phyloP scores from a whole-genome alignment of 1,140 invertebrate genomes.

The Zaprionus ghesquierei region DNA sequence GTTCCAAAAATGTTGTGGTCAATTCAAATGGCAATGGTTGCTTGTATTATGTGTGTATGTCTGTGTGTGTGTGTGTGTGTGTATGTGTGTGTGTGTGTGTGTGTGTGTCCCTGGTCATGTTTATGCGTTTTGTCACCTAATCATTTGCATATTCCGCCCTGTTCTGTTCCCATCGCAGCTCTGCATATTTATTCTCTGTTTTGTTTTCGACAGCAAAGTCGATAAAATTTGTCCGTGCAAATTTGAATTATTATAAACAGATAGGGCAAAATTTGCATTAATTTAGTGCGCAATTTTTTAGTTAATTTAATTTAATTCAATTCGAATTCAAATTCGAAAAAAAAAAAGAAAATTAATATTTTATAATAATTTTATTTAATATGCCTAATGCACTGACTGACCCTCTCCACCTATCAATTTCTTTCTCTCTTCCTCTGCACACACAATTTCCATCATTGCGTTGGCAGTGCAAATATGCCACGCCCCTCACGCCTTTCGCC shows the following conservation, averaged over 20 bases:
- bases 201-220: constrained; percentile 7
- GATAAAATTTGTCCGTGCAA: not conserved
- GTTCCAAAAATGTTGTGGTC: constrained; percentile 64
- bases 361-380: not conserved
- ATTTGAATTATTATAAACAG: not conserved
- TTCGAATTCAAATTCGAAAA: not conserved
- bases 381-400: not conserved
- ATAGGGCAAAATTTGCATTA: not conserved
- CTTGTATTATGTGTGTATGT: not conserved
- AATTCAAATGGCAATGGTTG: constrained; percentile 38
- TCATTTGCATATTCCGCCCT: constrained; percentile 60
- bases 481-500: constrained; percentile 20
- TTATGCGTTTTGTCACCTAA: constrained; percentile 58
- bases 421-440: not conserved
- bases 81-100: not conserved
- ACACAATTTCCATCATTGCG: constrained; percentile 28
- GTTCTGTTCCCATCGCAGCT: not conserved
- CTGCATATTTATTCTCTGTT: constrained; percentile 6
- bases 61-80: not conserved
- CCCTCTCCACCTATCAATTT: too few species aligned
- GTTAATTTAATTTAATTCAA: not conserved
- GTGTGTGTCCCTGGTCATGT: not conserved
- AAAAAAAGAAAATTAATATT: not conserved
- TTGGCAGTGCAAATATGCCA: not conserved
- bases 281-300: not conserved